A percentile compares a stretch with the other conserved stretches of the same genome.
Evolutionary conservation across 2,113 vertebrate species (phyloP).

Genomic region (Anser cygnoides): DNA sequence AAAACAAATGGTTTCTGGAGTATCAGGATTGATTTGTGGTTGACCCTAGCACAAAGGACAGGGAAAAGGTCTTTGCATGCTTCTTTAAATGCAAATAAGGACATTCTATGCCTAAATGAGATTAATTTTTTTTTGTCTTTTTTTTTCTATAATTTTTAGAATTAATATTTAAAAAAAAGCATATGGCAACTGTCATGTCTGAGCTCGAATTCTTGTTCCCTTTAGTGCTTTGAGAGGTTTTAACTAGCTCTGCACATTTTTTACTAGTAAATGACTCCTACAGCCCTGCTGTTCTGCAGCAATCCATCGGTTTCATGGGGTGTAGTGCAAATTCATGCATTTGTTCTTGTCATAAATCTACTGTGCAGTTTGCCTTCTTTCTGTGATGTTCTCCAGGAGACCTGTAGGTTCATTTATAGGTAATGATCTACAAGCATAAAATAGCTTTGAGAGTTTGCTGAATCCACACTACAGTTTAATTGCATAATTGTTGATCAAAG

Average conservation of each 20-base stretch:
- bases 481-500: not conserved
- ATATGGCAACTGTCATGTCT: constrained; percentile 24
- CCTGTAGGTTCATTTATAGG: not conserved
- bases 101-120: not conserved
- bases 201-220: constrained; percentile 20
- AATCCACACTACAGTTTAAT: not conserved
- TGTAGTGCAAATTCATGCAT: not conserved
- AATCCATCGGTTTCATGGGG: not conserved
- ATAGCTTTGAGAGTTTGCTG: not conserved
- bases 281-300: not conserved
- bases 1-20: not conserved
- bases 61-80: not conserved
- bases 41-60: not conserved
- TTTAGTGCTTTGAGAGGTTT: constrained; percentile 42
- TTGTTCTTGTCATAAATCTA: constrained; percentile 49
- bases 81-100: not conserved
- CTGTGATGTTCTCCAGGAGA: not conserved
- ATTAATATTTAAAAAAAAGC: constrained; percentile 5
- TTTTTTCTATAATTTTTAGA: not conserved
- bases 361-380: not conserved
- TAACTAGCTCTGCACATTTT: constrained; percentile 37
- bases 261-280: constrained; percentile 40
- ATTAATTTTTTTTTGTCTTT: not conserved
- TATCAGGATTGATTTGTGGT: not conserved
- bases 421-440: not conserved